These are phyloP conservation scores for Betta splendens DNA, from an alignment of 2,797 vertebrate species.

Conservation along the genomic window DNA sequence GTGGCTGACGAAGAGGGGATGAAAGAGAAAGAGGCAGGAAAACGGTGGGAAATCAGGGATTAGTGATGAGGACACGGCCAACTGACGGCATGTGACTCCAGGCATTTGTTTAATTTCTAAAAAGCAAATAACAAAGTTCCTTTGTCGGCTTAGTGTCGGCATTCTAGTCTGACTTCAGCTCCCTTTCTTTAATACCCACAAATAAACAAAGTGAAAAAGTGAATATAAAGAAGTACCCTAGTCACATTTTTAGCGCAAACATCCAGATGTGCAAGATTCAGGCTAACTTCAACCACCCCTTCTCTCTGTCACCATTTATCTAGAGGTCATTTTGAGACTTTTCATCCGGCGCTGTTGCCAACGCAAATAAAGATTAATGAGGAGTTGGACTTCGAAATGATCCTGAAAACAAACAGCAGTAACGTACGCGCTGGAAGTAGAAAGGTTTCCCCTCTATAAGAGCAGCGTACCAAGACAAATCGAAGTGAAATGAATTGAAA, in stretches of 20 bases:
- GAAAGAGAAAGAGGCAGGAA: constrained; percentile 31
- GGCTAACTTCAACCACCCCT: too few relatives aligned
- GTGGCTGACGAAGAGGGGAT: constrained; percentile 45
- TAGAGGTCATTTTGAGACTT: not conserved
- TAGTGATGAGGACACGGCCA: constrained; percentile 19
- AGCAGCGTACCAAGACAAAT: constrained; percentile 8
- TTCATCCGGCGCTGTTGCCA: constrained; percentile 12
- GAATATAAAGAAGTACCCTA: too few relatives aligned
- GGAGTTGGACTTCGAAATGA: not conserved
- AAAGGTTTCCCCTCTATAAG: not conserved
- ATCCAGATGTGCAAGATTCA: too few relatives aligned
- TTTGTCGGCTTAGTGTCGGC: not conserved
- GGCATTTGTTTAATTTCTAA: constrained; percentile 4
- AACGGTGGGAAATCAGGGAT: constrained; percentile 45
- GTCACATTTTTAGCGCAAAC: too few relatives aligned
- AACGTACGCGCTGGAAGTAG: not conserved
- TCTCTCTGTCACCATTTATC: too few relatives aligned
- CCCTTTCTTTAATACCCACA: not conserved
- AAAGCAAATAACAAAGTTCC: constrained; percentile 1
- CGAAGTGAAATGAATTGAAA: too few relatives aligned
- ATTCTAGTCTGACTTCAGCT: not conserved
- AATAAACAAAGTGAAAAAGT: not conserved
- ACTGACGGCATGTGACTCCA: constrained; percentile 1
- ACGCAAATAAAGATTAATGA: constrained; percentile 24
- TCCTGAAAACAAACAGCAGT: constrained; percentile 1